Conservation (phyloP, 92 coral and sea anemone species). For the Zoanthus sansibaricus region DNA sequence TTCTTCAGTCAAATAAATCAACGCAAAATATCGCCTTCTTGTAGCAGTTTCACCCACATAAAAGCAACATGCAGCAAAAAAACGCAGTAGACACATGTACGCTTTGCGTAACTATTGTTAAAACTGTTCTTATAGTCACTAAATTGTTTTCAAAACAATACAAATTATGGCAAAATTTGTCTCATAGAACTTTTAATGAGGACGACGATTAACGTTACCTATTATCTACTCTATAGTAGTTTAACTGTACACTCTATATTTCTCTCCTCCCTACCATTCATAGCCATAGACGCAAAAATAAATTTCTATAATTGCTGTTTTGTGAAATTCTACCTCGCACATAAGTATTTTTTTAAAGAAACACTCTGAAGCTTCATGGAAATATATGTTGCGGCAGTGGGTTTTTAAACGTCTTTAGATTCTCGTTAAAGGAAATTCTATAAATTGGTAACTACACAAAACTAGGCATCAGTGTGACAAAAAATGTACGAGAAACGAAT, state of each 20-base stretch:
- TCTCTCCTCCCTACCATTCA: slow-evolving; percentile 41
- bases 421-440: background rate
- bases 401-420: background rate
- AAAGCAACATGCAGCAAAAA: too few species aligned
- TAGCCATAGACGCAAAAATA: slow-evolving; percentile 35
- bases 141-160: too few species aligned
- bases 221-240: background rate
- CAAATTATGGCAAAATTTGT: background rate
- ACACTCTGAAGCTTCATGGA: background rate
- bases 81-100: too few species aligned
- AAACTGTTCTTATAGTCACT: too few species aligned
- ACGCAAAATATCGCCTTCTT: too few species aligned
- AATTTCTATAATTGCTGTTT: background rate
- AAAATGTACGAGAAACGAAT: background rate
- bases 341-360: background rate
- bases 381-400: slow-evolving; percentile 2
- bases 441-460: background rate
- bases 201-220: slow-evolving; percentile 17
- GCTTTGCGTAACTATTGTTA: too few species aligned
- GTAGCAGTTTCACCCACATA: too few species aligned
- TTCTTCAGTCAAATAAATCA: too few species aligned
- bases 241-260: slow-evolving; percentile 29
- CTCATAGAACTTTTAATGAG: slow-evolving; percentile 31
- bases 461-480: background rate
- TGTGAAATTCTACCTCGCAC: background rate